phyloP scores from a whole-genome alignment of 2,797 vertebrate genomes.

The Pseudochirops corinnae region DNA sequence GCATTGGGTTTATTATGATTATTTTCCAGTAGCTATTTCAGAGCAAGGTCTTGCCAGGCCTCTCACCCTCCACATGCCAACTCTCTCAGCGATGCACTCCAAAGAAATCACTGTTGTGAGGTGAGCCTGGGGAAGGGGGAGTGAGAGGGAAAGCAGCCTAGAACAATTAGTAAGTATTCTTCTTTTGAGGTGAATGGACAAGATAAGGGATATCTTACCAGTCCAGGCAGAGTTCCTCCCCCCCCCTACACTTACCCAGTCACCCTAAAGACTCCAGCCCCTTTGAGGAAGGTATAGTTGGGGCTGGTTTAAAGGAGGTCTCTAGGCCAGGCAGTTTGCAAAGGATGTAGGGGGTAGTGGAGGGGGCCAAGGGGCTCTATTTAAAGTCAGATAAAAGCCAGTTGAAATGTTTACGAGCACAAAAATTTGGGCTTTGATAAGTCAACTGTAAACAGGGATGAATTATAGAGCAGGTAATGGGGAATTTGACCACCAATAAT shows the following conservation, averaged over 20 bases:
- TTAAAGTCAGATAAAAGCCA: constrained; percentile 79
- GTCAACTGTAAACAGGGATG: constrained; percentile 78
- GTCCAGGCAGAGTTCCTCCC: background rate
- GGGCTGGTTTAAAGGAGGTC: background rate
- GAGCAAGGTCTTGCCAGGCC: constrained; percentile 27
- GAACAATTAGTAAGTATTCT: background rate
- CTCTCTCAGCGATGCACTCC: background rate
- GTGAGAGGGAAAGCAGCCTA: background rate
- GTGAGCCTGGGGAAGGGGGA: background rate
- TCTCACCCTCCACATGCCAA: background rate
- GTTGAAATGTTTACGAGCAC: constrained; percentile 81
- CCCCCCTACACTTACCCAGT: background rate
- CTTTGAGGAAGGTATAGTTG: background rate
- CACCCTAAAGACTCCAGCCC: constrained; percentile 4
- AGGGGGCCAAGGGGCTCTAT: constrained; percentile 46
- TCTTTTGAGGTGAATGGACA: background rate
- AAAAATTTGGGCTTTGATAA: constrained; percentile 83
- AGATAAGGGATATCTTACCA: background rate
- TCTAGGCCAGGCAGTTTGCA: constrained; percentile 39
- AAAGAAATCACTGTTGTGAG: background rate
- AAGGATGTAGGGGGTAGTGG: background rate
- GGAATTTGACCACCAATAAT: constrained; percentile 61
- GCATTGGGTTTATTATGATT: background rate
- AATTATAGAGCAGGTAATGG: constrained; percentile 78
- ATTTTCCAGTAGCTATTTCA: constrained; percentile 40